Percentiles rank a stretch among this genome's conserved stretches.
phyloP scores from a whole-genome alignment of 1,140 invertebrate genomes.

The Papilio helenus region DNA sequence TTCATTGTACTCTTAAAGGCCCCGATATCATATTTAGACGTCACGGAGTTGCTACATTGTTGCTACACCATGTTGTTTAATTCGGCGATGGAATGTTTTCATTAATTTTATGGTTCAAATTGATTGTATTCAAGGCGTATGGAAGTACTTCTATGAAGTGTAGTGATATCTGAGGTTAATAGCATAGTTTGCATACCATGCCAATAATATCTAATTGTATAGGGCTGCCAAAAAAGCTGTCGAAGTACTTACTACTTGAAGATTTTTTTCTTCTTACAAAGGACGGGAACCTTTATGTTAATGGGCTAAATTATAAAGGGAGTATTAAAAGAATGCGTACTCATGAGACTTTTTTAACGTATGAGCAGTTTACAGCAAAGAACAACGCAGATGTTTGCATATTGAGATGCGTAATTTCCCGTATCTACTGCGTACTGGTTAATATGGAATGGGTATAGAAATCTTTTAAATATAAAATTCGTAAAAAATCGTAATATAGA shows the following conservation, averaged over 20 bases:
- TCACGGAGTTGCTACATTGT: no score
- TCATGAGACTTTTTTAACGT: neutral
- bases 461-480: neutral
- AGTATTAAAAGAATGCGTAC: neutral
- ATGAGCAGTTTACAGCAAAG: neutral
- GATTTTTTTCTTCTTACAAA: neutral
- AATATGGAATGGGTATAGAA: neutral
- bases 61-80: neutral
- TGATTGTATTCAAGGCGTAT: constrained; percentile 22
- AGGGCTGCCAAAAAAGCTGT: constrained; percentile 22
- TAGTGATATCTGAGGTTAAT: constrained; percentile 17
- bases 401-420: neutral
- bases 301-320: neutral
- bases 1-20: no score
- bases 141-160: neutral
- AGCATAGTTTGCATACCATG: constrained; percentile 22
- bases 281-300: neutral
- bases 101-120: constrained; percentile 12
- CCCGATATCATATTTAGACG: no score
- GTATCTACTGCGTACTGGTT: neutral
- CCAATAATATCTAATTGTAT: constrained; percentile 34
- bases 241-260: neutral
- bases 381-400: neutral
- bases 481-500: neutral
- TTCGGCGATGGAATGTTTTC: neutral